Percentiles rank a stretch among this genome's conserved stretches.
Evolutionary conservation across 2,888 invertebrate genomes (phyloP).

Genomic region (Caenorhabditis angaria): DNA sequence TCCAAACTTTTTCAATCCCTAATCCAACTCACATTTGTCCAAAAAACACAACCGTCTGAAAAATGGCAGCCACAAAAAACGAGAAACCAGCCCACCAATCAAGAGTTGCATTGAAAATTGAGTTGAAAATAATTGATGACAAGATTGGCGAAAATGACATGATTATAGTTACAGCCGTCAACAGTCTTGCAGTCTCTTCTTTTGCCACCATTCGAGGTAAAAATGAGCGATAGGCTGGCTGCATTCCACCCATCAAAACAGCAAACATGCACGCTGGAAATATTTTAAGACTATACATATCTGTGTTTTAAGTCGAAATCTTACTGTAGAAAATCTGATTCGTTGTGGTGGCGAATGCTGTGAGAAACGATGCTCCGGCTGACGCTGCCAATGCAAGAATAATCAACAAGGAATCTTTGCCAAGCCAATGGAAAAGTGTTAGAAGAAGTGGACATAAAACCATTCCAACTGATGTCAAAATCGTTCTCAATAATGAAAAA

Average conservation of each 20-base stretch:
- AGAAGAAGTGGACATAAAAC: constrained; percentile 56
- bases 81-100: constrained; percentile 67
- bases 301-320: too few species aligned
- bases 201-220: constrained; percentile 68
- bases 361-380: constrained; percentile 43
- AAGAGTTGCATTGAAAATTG: constrained; percentile 60
- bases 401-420: constrained; percentile 64
- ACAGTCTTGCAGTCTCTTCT: constrained; percentile 65
- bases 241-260: constrained; percentile 58
- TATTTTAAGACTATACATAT: not conserved
- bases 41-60: constrained; percentile 51
- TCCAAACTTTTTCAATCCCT: too few species aligned
- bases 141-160: constrained; percentile 64
- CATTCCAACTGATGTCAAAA: constrained; percentile 51
- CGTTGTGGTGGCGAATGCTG: constrained; percentile 58
- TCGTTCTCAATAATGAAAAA: constrained; percentile 40
- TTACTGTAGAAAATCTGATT: constrained; percentile 58
- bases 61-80: constrained; percentile 59
- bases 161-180: constrained; percentile 59
- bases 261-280: constrained; percentile 57
- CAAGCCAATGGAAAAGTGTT: constrained; percentile 48
- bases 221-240: constrained; percentile 65
- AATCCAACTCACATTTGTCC: constrained; percentile 60
- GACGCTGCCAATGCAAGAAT: constrained; percentile 50
- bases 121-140: constrained; percentile 62